Conservation (phyloP, 2,113 vertebrate genomes). For the Chascanopsetta lugubris region DNA sequence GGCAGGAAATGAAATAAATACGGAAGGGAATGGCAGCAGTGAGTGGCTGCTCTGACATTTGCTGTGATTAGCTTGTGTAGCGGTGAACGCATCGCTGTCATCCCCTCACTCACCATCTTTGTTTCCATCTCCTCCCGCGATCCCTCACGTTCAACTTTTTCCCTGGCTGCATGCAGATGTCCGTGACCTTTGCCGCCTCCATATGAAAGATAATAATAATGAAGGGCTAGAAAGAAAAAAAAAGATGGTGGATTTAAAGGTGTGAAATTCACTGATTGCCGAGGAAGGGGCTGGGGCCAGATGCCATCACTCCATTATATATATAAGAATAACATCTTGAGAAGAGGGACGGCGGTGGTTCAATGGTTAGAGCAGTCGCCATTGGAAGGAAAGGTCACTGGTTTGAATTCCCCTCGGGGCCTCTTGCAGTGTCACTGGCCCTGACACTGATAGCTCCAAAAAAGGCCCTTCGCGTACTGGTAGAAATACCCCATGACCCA, state of each 20-base stretch:
- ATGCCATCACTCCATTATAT: background rate
- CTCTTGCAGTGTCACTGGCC: too few species aligned
- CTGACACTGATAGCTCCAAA: too few species aligned
- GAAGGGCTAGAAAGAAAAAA: background rate
- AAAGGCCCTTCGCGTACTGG: too few species aligned
- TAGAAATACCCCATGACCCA: too few species aligned
- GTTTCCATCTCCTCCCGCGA: background rate
- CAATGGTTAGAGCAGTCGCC: too few species aligned
- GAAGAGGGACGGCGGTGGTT: too few species aligned
- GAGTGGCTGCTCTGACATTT: slow-evolving; percentile 68
- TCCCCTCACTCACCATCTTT: slow-evolving; percentile 30
- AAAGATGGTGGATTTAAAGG: slow-evolving; percentile 7
- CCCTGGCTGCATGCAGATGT: slow-evolving; percentile 54
- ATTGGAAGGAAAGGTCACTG: too few species aligned
- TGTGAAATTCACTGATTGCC: slow-evolving; percentile 9
- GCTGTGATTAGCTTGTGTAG: slow-evolving; percentile 69
- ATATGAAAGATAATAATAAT: slow-evolving; percentile 20
- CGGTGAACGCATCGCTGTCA: slow-evolving; percentile 61
- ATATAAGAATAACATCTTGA: background rate
- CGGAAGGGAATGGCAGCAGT: slow-evolving; percentile 54
- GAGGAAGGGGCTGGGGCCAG: background rate
- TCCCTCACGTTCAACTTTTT: slow-evolving; percentile 16
- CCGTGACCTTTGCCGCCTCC: slow-evolving; percentile 53
- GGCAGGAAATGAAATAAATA: slow-evolving; percentile 67
- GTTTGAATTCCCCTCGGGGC: too few species aligned